These are phyloP conservation scores for Cossypha polioptera DNA, from an alignment of 2,797 vertebrate species.

Conservation along the genomic window DNA sequence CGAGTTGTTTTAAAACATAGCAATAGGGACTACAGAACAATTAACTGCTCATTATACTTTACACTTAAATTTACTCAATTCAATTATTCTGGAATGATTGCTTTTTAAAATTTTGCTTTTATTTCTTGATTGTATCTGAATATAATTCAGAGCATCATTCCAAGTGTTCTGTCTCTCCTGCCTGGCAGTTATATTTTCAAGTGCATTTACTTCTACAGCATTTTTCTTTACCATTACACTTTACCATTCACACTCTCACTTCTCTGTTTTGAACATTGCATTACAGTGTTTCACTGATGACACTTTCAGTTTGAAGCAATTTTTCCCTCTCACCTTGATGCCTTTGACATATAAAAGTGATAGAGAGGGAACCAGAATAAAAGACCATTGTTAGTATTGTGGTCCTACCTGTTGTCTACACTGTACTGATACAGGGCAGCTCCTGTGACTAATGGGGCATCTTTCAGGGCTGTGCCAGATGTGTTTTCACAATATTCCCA, in stretches of 20 bases:
- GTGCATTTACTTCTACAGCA: background rate
- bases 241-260: background rate
- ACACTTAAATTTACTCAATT: background rate
- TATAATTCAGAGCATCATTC: background rate
- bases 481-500: background rate
- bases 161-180: background rate
- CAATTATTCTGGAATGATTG: background rate
- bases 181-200: background rate
- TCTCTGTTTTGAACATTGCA: background rate
- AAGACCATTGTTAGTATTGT: background rate
- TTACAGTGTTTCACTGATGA: background rate
- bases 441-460: background rate
- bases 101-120: background rate
- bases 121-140: constrained; percentile 4
- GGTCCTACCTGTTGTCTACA: background rate
- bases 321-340: background rate
- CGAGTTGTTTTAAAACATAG: background rate
- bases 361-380: background rate
- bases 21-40: background rate
- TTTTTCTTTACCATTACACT: background rate
- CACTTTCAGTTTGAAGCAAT: background rate
- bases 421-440: background rate
- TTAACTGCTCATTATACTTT: background rate
- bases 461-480: background rate
- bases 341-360: background rate